Percentiles rank a stretch among this genome's conserved stretches.
Evolutionary conservation across 2,888 invertebrate genomes (phyloP).

Genomic region (Phortica okadai): DNA sequence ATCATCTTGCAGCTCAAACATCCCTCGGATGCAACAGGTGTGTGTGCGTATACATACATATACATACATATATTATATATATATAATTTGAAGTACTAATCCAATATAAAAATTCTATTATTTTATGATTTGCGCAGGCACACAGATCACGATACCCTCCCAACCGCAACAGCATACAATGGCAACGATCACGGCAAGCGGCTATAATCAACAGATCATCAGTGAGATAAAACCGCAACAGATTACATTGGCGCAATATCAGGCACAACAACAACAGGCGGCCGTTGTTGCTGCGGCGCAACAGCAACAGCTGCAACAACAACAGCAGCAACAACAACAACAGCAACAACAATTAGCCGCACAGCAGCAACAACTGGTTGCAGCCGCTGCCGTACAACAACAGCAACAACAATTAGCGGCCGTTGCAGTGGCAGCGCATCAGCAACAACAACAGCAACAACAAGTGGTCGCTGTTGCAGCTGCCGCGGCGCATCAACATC

Average conservation of each 20-base stretch:
- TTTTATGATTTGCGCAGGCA: constrained; percentile 44
- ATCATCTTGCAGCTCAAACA: constrained; percentile 74
- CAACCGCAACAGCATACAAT: constrained; percentile 69
- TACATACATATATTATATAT: too few relatives aligned
- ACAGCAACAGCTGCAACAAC: constrained; percentile 52
- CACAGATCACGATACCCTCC: constrained; percentile 72
- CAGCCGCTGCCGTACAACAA: constrained; percentile 57
- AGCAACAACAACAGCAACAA: constrained; percentile 53
- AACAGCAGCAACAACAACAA: constrained; percentile 55
- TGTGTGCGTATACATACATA: constrained; percentile 6
- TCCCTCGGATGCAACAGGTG: constrained; percentile 67
- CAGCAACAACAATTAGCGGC: constrained; percentile 54
- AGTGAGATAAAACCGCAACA: constrained; percentile 73
- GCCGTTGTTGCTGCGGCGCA: constrained; percentile 47
- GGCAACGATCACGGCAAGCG: constrained; percentile 71
- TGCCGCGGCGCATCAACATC: constrained; percentile 49
- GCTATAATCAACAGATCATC: constrained; percentile 74
- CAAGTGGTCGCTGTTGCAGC: not conserved
- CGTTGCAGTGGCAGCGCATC: constrained; percentile 51
- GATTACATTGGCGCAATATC: constrained; percentile 72
- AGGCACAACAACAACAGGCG: constrained; percentile 72
- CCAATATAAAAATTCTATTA: not conserved
- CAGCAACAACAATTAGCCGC: constrained; percentile 58
- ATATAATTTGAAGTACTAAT: not conserved
- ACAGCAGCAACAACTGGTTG: constrained; percentile 49